Conservation (phyloP, 2,797 vertebrate species). For the Prionace glauca region DNA sequence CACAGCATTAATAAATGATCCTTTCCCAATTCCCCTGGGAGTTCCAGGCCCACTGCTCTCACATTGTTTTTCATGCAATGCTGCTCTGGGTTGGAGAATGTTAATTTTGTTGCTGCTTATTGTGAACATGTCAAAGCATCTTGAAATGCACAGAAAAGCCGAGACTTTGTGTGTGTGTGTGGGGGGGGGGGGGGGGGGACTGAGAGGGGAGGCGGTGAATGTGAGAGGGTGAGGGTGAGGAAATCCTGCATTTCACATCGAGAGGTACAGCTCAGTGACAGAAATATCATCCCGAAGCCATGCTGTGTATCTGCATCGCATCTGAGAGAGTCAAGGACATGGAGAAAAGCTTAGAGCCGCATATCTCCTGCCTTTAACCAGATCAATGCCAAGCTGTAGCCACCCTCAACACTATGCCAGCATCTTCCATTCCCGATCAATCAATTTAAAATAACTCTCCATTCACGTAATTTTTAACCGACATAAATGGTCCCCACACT, state of each 20-base stretch:
- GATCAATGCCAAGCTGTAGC: background rate
- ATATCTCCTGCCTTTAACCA: background rate
- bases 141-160: background rate
- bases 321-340: slow-evolving; percentile 29
- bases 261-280: background rate
- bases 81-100: background rate
- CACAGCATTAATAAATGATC: slow-evolving; percentile 18
- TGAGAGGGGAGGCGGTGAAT: background rate
- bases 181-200: background rate
- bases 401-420: background rate
- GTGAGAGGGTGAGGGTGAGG: background rate
- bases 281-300: background rate
- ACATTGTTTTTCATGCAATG: background rate
- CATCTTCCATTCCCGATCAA: background rate
- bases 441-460: background rate
- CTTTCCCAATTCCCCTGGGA: slow-evolving; percentile 23
- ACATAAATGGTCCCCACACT: background rate
- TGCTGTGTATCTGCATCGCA: background rate
- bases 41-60: background rate
- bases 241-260: background rate
- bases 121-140: background rate
- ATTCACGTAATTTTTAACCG: background rate
- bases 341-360: background rate
- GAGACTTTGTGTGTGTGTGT: background rate
- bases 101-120: background rate